A percentile compares a stretch with the other conserved stretches of the same genome.
phyloP scores from a whole-genome alignment of 2,888 invertebrate genomes.

The Melipona bicolor region DNA sequence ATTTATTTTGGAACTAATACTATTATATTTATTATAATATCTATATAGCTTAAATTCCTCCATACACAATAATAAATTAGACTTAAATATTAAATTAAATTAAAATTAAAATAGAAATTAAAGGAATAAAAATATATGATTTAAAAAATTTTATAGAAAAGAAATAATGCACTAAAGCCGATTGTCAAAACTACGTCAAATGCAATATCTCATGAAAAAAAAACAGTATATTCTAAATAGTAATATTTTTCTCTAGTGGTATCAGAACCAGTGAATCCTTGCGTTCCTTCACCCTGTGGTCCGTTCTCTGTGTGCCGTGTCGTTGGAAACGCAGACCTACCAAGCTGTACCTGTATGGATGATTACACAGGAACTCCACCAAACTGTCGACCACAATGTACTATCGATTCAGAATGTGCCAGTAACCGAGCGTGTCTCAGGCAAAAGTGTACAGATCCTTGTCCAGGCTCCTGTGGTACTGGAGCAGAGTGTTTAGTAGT shows the following conservation, averaged over 20 bases:
- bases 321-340: slow-evolving; percentile 88
- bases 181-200: background rate
- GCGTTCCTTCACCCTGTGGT: slow-evolving; percentile 92
- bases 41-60: too few species aligned
- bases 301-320: slow-evolving; percentile 92
- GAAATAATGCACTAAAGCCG: background rate
- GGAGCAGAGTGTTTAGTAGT: slow-evolving; percentile 85
- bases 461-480: slow-evolving; percentile 84
- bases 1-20: too few species aligned
- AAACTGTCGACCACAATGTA: slow-evolving; percentile 84
- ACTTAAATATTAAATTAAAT: too few species aligned
- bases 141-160: too few species aligned
- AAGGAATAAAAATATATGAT: too few species aligned
- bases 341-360: slow-evolving; percentile 86
- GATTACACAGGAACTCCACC: slow-evolving; percentile 84
- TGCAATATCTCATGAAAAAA: background rate
- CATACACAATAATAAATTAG: too few species aligned
- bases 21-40: too few species aligned
- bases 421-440: slow-evolving; percentile 85
- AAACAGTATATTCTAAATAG: background rate
- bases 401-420: slow-evolving; percentile 84
- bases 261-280: slow-evolving; percentile 86
- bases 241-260: background rate
- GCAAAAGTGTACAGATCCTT: slow-evolving; percentile 85
- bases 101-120: too few species aligned